Conservation (phyloP, 1,140 invertebrate species). For the Telenomus remus region DNA sequence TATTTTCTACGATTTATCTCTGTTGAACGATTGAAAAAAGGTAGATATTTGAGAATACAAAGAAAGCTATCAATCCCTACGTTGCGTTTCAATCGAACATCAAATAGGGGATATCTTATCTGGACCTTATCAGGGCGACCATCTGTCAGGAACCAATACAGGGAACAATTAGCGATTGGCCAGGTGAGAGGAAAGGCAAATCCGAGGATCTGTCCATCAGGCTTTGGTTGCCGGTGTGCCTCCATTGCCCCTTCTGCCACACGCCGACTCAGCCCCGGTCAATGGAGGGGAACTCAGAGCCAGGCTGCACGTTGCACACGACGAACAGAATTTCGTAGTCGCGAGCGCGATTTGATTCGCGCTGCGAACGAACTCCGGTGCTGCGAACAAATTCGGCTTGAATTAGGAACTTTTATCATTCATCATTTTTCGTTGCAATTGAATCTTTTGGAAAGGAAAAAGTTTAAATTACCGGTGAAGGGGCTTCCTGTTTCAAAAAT, state of each 20-base stretch:
- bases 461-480: too few relatives aligned
- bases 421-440: neutral
- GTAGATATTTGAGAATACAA: neutral
- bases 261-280: constrained; percentile 10
- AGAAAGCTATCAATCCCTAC: neutral
- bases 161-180: constrained; percentile 6
- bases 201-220: constrained; percentile 21
- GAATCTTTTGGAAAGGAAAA: too few relatives aligned
- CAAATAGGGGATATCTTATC: constrained; percentile 1
- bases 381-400: constrained; percentile 16
- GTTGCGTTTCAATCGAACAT: neutral
- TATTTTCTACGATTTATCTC: too few relatives aligned
- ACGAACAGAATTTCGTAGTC: constrained; percentile 63
- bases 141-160: constrained; percentile 14
- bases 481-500: too few relatives aligned
- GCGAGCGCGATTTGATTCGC: constrained; percentile 67
- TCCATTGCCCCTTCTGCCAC: constrained; percentile 33
- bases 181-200: constrained; percentile 41
- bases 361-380: constrained; percentile 50
- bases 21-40: neutral
- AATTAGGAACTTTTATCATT: neutral
- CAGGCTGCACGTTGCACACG: constrained; percentile 55
- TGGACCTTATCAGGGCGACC: constrained; percentile 9
- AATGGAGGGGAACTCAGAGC: constrained; percentile 64
- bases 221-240: constrained; percentile 29